phyloP scores from a whole-genome alignment of 2,888 invertebrate species.

The Auanema sp. region DNA sequence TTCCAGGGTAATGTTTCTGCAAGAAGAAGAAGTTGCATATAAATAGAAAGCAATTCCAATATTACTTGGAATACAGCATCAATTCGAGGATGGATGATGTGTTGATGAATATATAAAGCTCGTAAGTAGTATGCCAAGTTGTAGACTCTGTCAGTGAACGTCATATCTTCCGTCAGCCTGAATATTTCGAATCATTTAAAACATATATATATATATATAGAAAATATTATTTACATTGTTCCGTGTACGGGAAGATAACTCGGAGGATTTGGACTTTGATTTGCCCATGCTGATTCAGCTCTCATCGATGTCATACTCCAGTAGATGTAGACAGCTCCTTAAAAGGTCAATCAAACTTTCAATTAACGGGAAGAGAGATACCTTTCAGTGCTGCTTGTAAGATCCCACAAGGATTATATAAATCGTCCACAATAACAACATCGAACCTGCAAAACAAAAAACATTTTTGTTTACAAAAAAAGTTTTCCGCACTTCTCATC shows the following conservation, averaged over 20 bases:
- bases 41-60: not conserved
- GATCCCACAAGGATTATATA: conserved; percentile 64
- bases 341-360: conserved; percentile 8
- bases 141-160: conserved; percentile 51
- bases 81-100: conserved; percentile 57
- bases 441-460: conserved; percentile 47
- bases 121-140: conserved; percentile 59
- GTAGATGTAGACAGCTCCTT: conserved; percentile 59
- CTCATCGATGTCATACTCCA: conserved; percentile 61
- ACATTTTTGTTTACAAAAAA: not conserved
- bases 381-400: conserved; percentile 50
- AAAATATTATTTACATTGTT: conserved; percentile 41
- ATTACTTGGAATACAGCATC: conserved; percentile 55
- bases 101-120: conserved; percentile 61
- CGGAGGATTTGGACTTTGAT: conserved; percentile 62
- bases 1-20: conserved; percentile 39
- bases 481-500: conserved; percentile 24
- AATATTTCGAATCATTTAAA: not conserved
- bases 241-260: conserved; percentile 63
- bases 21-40: conserved; percentile 1
- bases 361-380: not conserved
- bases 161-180: conserved; percentile 58
- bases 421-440: conserved; percentile 60
- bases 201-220: conserved; percentile 1
- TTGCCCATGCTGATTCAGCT: conserved; percentile 63